Base-by-base conservation (phyloP, 2,113 vertebrate species). In the Sorex fumeus region DNA sequence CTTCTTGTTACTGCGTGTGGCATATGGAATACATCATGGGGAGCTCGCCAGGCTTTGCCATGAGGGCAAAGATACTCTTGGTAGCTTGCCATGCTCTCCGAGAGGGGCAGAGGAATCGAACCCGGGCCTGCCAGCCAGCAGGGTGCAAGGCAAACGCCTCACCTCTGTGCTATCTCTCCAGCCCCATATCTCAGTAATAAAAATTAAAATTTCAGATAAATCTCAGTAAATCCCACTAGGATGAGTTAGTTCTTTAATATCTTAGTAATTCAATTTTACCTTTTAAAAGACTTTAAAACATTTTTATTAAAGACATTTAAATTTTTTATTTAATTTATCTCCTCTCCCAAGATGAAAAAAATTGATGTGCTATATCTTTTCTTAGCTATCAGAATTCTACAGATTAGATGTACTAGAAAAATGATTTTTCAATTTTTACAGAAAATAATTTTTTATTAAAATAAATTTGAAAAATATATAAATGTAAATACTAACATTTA, bases 261-360 rank as follows among this genome's bases (percentile, higher is more conserved):
- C 50, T 81, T 84, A 43, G 69, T 25, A 77, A 18, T 19, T 81
- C 43, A 72, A 72, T 4, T 60, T 34, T 91, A 10, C 21, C 45
- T 85, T 34, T 83, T 70, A 64, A 47, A 89, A 47, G n/a, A n/a
- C 8, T 53, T 80, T 77, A 45, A 70, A 84, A 81, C 76, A 81
- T 88, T 80, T 80, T 79, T 91, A 88, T 74, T 2, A 57, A 57
- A 74, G 27, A 28, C 28, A 66, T 66, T 66, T 30, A 32, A 66
- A 50, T 27, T 28, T 89, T 75, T 75, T 11, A 83, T 83, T 93
- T 72, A 70, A 4, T 74, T 27, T 60, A 50, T 18, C 28, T 50
- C 2, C 3, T 79, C 13, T 79, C 34, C 4, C 8, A 66, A 66
- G 21, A 13, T 75, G 19, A 8, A 53, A 6, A 78, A 86, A 85